A percentile compares a stretch with the other conserved stretches of the same genome.
phyloP scores from a whole-genome alignment of 2,888 invertebrate species.

The Sepioteuthis lessoniana region DNA sequence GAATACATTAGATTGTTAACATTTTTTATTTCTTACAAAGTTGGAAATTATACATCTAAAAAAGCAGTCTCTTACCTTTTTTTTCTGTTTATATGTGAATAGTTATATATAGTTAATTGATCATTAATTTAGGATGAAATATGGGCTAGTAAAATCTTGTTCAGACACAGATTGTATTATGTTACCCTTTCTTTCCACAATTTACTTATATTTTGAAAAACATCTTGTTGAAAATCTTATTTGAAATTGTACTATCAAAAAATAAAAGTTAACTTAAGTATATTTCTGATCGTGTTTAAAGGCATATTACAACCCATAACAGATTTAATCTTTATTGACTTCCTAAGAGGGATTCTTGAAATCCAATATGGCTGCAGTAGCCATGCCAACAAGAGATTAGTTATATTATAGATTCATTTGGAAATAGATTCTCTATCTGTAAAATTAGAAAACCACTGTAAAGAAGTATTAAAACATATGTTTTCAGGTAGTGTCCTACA shows the following conservation, averaged over 20 bases:
- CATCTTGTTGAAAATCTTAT: too few species aligned
- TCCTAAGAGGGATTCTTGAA: neutral
- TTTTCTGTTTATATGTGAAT: neutral
- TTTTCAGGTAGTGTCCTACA: slow-evolving; percentile 40
- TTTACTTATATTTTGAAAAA: neutral
- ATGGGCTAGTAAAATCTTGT: neutral
- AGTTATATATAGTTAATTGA: neutral
- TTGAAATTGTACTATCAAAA: too few species aligned
- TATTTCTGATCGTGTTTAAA: neutral
- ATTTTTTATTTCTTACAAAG: neutral
- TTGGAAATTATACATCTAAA: neutral
- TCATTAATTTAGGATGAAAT: neutral
- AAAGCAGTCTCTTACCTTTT: neutral
- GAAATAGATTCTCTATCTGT: slow-evolving; percentile 24
- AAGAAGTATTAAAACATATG: neutral
- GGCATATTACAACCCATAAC: neutral
- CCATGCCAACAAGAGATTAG: slow-evolving; percentile 45
- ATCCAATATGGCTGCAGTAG: slow-evolving; percentile 39
- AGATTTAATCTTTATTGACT: neutral
- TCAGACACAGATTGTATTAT: neutral
- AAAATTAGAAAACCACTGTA: slow-evolving; percentile 42
- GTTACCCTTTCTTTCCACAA: neutral
- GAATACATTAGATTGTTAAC: too few species aligned
- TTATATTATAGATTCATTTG: slow-evolving; percentile 35
- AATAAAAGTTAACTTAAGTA: too few species aligned